These are phyloP conservation scores for Mormyrus proboscirostris DNA, from an alignment of 2,797 vertebrate species.

Conservation along the genomic window DNA sequence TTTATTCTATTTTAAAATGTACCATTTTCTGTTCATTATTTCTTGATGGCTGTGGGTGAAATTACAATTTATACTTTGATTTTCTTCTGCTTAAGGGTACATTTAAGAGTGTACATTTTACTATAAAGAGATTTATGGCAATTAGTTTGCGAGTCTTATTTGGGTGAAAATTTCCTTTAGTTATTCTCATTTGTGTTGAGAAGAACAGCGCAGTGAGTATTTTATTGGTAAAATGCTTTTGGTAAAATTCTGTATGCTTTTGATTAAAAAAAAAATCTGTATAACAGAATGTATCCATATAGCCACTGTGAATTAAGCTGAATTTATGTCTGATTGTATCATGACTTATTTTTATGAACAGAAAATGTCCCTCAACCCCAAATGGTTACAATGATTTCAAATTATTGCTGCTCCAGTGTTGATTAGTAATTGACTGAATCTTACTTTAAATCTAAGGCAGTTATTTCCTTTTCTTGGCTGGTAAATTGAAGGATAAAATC, in stretches of 20 bases:
- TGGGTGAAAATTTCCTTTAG: not conserved
- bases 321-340: not conserved
- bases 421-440: not conserved
- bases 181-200: not conserved
- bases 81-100: not conserved
- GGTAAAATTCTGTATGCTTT: not conserved
- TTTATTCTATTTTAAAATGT: not conserved
- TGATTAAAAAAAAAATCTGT: not conserved
- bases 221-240: not conserved
- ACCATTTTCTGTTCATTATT: not conserved
- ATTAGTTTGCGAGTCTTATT: not conserved
- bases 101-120: not conserved
- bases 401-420: constrained; percentile 14
- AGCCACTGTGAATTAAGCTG: not conserved
- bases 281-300: not conserved
- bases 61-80: not conserved
- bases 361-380: not conserved
- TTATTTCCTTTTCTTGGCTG: not conserved
- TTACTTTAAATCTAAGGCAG: not conserved
- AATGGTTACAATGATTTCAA: not conserved
- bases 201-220: not conserved
- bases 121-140: not conserved
- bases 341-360: not conserved
- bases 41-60: not conserved
- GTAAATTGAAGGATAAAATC: not conserved